Evolutionary conservation across 2,797 vertebrate species (phyloP).

Genomic region (Xiphophorus birchmanni): DNA sequence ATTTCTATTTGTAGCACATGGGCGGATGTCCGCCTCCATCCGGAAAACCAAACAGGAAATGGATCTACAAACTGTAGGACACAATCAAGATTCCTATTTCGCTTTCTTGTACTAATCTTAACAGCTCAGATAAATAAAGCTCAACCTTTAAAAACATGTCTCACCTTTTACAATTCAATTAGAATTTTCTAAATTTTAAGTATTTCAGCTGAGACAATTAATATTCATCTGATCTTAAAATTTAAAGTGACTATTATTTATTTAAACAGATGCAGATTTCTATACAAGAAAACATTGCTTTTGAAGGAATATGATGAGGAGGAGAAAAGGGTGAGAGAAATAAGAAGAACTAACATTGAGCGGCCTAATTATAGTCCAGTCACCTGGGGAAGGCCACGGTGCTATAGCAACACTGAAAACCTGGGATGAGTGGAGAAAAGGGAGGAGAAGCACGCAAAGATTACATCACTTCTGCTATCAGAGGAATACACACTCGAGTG

Average conservation of each 20-base stretch:
- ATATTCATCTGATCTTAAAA: constrained; percentile 48
- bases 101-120: constrained; percentile 32
- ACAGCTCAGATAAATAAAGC: background rate
- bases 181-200: background rate
- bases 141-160: constrained; percentile 52
- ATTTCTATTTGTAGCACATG: constrained; percentile 26
- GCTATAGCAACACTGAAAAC: constrained; percentile 64
- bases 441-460: constrained; percentile 6
- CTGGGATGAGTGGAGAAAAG: constrained; percentile 25
- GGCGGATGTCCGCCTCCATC: constrained; percentile 47
- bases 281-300: background rate
- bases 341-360: constrained; percentile 32
- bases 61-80: constrained; percentile 53
- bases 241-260: constrained; percentile 12
- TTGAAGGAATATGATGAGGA: background rate
- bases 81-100: constrained; percentile 15
- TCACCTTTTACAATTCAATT: constrained; percentile 56
- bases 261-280: constrained; percentile 10
- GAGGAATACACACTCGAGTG: constrained; percentile 5
- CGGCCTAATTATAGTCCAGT: constrained; percentile 66
- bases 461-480: constrained; percentile 48
- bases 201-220: constrained; percentile 8
- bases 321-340: constrained; percentile 7
- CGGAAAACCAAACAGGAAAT: constrained; percentile 53
- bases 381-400: constrained; percentile 48